phyloP scores from a whole-genome alignment of 2,797 vertebrate species.

The Aldrovandia affinis region DNA sequence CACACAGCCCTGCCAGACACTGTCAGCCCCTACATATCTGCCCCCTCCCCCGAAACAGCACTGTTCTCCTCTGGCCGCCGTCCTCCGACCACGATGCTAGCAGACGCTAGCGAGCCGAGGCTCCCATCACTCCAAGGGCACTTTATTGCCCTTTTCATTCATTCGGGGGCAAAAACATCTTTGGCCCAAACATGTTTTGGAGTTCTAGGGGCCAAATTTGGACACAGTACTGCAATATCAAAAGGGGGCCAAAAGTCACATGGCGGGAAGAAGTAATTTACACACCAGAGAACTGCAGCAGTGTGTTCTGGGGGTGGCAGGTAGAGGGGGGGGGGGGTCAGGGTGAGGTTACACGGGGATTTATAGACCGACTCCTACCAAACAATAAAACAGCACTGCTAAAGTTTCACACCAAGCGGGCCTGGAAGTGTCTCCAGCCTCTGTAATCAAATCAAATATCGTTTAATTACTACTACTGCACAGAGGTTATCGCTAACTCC shows the following conservation, averaged over 20 bases:
- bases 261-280: background rate
- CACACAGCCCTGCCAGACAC: background rate
- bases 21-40: background rate
- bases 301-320: background rate
- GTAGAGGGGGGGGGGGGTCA: background rate
- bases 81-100: too few relatives aligned
- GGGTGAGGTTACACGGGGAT: conserved; percentile 44
- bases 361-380: conserved; percentile 61
- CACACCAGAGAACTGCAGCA: background rate
- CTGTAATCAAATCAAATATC: conserved; percentile 43
- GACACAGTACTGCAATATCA: background rate
- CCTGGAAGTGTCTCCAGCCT: conserved; percentile 46
- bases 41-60: background rate
- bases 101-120: too few relatives aligned
- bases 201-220: background rate
- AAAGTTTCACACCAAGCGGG: conserved; percentile 58
- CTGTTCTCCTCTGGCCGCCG: background rate
- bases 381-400: conserved; percentile 57
- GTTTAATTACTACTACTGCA: conserved; percentile 26
- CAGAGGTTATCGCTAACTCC: conserved; percentile 53
- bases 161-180: background rate
- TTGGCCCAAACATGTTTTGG: too few relatives aligned
- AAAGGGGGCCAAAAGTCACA: background rate
- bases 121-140: background rate
- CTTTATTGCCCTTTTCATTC: background rate